Conservation (phyloP, 2,888 invertebrate species). For the Heliconius ismenius region DNA sequence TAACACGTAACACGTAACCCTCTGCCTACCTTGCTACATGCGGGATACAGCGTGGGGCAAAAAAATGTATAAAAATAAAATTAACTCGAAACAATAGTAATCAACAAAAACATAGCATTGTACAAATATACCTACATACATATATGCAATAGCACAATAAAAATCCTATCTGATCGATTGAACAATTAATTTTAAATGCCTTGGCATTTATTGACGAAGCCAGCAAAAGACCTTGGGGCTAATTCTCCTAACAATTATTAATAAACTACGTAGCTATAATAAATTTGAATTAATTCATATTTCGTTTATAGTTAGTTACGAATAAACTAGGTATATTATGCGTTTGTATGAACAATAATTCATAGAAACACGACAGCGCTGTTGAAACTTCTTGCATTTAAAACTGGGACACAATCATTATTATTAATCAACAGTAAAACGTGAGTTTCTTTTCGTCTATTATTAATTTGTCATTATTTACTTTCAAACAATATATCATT, state of each 20-base stretch:
- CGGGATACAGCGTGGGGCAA: no score
- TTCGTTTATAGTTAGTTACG: slow-evolving; percentile 24
- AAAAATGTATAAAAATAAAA: background rate
- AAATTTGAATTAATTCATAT: slow-evolving; percentile 29
- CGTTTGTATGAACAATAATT: slow-evolving; percentile 50
- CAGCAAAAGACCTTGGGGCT: slow-evolving; percentile 34
- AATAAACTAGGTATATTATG: slow-evolving; percentile 8
- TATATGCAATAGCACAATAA: slow-evolving; percentile 22
- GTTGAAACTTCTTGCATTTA: slow-evolving; percentile 53
- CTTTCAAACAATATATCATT: slow-evolving; percentile 27
- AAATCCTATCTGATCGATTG: slow-evolving; percentile 20
- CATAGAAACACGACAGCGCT: slow-evolving; percentile 58
- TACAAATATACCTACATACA: background rate
- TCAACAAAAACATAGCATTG: slow-evolving; percentile 11
- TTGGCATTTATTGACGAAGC: slow-evolving; percentile 35
- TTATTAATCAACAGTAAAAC: slow-evolving; percentile 66
- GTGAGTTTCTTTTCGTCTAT: slow-evolving; percentile 44
- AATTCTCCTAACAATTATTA: slow-evolving; percentile 38
- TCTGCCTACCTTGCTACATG: no score
- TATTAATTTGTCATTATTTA: slow-evolving; percentile 30
- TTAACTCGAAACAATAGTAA: slow-evolving; percentile 1
- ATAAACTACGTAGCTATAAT: slow-evolving; percentile 29
- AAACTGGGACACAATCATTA: slow-evolving; percentile 72
- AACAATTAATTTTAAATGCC: slow-evolving; percentile 38
- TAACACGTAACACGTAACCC: no score